A percentile compares a stretch with the other conserved stretches of the same genome.
Conservation (phyloP, 2,113 vertebrate species). For the Sinocyclocheilus anshuiensis region DNA sequence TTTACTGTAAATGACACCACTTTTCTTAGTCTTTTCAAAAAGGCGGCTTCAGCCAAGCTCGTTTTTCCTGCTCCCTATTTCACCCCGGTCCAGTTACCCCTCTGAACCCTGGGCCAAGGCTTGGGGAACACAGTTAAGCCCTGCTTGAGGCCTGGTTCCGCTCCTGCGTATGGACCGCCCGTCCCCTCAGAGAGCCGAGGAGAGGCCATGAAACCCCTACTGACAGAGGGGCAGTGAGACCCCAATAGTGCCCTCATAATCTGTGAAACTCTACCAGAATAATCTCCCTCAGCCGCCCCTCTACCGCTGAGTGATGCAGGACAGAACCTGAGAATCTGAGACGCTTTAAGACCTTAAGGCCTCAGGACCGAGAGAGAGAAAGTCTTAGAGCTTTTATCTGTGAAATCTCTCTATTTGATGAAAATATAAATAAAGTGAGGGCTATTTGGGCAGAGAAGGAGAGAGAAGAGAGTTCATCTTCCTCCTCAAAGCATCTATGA, state of each 20-base stretch:
- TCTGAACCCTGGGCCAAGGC: background rate
- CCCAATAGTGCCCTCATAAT: conserved; percentile 67
- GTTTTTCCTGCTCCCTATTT: conserved; percentile 2
- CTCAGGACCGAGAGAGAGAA: conserved; percentile 31
- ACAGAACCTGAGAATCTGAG: conserved; percentile 73
- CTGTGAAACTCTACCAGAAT: conserved; percentile 80
- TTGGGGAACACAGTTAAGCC: conserved; percentile 34
- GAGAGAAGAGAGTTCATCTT: background rate
- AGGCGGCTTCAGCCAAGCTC: background rate
- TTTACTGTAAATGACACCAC: background rate
- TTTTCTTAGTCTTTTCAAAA: background rate
- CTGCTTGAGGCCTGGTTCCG: conserved; percentile 30
- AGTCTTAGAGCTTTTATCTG: conserved; percentile 49
- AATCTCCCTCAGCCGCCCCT: conserved; percentile 63
- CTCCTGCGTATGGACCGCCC: conserved; percentile 42
- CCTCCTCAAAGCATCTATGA: conserved; percentile 10
- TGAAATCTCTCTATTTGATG: conserved; percentile 50
- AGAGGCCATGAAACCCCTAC: conserved; percentile 42
- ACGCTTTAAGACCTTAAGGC: conserved; percentile 58
- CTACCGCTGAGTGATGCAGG: conserved; percentile 70
- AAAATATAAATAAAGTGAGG: conserved; percentile 53
- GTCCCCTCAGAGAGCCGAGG: conserved; percentile 22
- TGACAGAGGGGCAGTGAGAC: conserved; percentile 63
- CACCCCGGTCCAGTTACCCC: conserved; percentile 6
- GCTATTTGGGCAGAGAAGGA: conserved; percentile 17